phyloP scores from a whole-genome alignment of 1,140 invertebrate genomes.

The Drosophila pallidifrons region DNA sequence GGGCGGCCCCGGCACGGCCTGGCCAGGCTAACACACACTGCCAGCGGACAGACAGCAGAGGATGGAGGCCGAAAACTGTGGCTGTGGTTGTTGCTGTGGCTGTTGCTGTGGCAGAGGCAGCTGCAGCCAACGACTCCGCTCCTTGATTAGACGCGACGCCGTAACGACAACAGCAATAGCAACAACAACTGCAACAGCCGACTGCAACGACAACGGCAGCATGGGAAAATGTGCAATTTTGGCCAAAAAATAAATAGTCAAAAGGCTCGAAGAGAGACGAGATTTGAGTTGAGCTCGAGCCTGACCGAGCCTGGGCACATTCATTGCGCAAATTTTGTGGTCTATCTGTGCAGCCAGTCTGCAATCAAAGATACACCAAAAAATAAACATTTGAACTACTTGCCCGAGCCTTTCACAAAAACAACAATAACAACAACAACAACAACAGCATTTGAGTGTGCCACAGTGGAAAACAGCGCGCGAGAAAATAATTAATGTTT shows the following conservation, averaged over 20 bases:
- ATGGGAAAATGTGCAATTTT: constrained; percentile 83
- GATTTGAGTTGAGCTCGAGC: constrained; percentile 45
- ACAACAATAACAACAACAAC: constrained; percentile 16
- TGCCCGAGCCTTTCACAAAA: constrained; percentile 79
- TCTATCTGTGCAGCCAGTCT: constrained; percentile 39
- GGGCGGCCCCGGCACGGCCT: constrained; percentile 60
- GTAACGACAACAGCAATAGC: constrained; percentile 49
- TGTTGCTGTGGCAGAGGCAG: constrained; percentile 27
- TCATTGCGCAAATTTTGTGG: constrained; percentile 74
- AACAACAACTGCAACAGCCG: constrained; percentile 20
- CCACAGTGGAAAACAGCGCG: constrained; percentile 56
- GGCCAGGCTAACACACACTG: constrained; percentile 25
- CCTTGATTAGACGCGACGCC: constrained; percentile 81
- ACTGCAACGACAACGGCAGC: constrained; percentile 51
- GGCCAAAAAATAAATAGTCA: constrained; percentile 82
- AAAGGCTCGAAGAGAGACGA: constrained; percentile 54
- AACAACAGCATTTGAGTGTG: constrained; percentile 10
- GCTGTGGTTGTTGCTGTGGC: constrained; percentile 6
- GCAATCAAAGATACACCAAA: constrained; percentile 79
- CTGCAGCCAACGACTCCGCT: constrained; percentile 62
- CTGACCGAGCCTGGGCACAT: constrained; percentile 76
- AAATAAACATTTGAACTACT: constrained; percentile 83
- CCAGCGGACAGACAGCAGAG: constrained; percentile 9
- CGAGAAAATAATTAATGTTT: constrained; percentile 81
- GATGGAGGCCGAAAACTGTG: constrained; percentile 22